Percentiles rank a stretch among this genome's conserved stretches.
phyloP scores from a whole-genome alignment of 1,140 invertebrate species.

The Megalopta genalis region DNA sequence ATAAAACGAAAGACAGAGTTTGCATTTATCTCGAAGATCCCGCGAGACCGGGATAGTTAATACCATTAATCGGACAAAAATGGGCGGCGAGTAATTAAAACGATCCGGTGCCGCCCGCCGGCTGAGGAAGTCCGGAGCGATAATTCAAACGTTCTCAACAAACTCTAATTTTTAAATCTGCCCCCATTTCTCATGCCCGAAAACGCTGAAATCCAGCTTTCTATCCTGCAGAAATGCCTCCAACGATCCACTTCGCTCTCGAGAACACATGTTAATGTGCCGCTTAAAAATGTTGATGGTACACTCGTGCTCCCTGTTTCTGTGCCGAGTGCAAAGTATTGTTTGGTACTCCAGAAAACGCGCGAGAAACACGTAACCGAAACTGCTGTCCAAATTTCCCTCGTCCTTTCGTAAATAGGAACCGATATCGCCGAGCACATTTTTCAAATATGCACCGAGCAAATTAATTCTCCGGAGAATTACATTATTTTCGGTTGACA shows the following conservation, averaged over 20 bases:
- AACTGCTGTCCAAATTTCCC: neutral
- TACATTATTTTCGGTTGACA: no score
- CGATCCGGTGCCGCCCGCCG: neutral
- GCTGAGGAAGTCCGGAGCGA: neutral
- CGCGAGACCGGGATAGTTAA: neutral
- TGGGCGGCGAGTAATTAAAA: conserved; percentile 27
- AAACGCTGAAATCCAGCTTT: neutral
- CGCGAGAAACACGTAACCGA: neutral
- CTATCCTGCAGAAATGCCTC: neutral
- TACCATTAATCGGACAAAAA: conserved; percentile 16
- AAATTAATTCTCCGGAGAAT: no score
- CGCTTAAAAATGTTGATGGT: conserved; percentile 20
- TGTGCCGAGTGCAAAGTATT: neutral
- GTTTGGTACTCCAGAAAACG: neutral
- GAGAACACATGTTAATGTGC: conserved; percentile 13
- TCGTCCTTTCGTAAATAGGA: no score
- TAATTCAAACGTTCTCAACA: conserved; percentile 29
- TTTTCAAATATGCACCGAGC: no score
- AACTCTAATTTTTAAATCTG: conserved; percentile 19
- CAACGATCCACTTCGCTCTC: conserved; percentile 1
- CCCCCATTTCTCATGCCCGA: neutral
- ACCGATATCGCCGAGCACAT: no score
- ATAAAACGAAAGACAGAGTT: conserved; percentile 15
- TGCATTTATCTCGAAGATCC: conserved; percentile 38
- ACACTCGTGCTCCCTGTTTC: conserved; percentile 6